phyloP scores from a whole-genome alignment of 1,140 invertebrate species.

The Drosophila takahashii region DNA sequence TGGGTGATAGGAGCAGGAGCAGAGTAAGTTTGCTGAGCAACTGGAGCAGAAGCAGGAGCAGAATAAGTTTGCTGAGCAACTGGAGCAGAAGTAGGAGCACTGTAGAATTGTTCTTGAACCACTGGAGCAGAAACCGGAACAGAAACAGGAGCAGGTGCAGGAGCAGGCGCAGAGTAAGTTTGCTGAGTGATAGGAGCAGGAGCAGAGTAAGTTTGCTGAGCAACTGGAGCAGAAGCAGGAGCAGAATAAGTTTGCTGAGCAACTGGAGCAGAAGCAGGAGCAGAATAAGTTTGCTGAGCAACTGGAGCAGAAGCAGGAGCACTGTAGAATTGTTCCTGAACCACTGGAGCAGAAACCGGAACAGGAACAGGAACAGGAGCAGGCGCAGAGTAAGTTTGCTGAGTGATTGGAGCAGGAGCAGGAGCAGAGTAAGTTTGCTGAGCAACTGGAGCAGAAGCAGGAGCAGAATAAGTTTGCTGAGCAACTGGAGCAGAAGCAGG shows the following conservation, averaged over 20 bases:
- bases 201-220: slow-evolving; percentile 22
- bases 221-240: slow-evolving; percentile 40
- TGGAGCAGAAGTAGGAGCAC: slow-evolving; percentile 41
- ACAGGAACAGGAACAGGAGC: slow-evolving; percentile 41
- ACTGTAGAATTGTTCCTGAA: too few relatives aligned
- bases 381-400: slow-evolving; percentile 16
- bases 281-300: slow-evolving; percentile 14
- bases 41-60: slow-evolving; percentile 34
- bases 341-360: slow-evolving; percentile 25
- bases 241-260: slow-evolving; percentile 42
- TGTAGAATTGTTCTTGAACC: too few relatives aligned
- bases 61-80: slow-evolving; percentile 37
- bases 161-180: neutral
- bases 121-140: slow-evolving; percentile 5
- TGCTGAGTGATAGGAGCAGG: slow-evolving; percentile 10
- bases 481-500: slow-evolving; percentile 5
- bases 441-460: slow-evolving; percentile 12
- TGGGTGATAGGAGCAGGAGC: slow-evolving; percentile 5
- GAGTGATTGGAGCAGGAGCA: slow-evolving; percentile 21
- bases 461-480: neutral
- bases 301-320: slow-evolving; percentile 8
- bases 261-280: slow-evolving; percentile 41
- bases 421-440: slow-evolving; percentile 29
- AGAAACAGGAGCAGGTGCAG: slow-evolving; percentile 6
- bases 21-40: neutral